Base-by-base conservation (phyloP, 2,888 invertebrate species). In the Allophyes oxyacanthae region DNA sequence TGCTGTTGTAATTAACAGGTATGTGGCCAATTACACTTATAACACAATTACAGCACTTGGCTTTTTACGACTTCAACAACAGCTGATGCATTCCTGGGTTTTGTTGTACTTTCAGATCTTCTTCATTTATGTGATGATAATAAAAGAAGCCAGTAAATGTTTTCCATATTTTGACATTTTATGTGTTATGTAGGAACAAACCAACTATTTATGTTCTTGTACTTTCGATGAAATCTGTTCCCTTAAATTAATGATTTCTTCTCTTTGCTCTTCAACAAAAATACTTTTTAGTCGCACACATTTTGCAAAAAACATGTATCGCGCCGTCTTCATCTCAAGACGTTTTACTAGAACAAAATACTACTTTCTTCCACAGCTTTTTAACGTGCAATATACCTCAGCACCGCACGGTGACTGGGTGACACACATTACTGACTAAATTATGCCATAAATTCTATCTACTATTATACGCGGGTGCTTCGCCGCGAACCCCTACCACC, bases 381-480 rank as follows among this genome's bases (percentile, higher is more conserved):
- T 53, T 56, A 33, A 62, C 51, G 50, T 60, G 49, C 68, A 72
- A 72, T 66, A 54, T 54, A 62, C 66, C 69, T 79, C 72, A 60
- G 63, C 61, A 66, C 71, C 75, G 67, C 56, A 72, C 68, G 57
- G 36, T 69, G 72, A 68, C 67, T 72, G 79, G 73, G 77, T 83
- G 85, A 81, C 87, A 87, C 78, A 86, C 83, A 83, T 86, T 70
- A 65, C 65, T 64, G 61, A 68, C 75, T 75, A 78, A 83, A 83
- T 84, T 81, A 82, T 83, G 81, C 78, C 79, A 86, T 85, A 87
- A 85, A 85, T 84, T 83, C 78, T 81, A 78, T 79, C 78, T 80
- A 70, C 54, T 61, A 64, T 56, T 37, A 63, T 64, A 64, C 67
- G 64, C 57, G 40, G 34, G 40, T 64, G 62, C 64, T 58, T 63